A percentile compares a stretch with the other conserved stretches of the same genome.
phyloP scores from a whole-genome alignment of 2,113 vertebrate species.

The Ceyx melanurus region DNA sequence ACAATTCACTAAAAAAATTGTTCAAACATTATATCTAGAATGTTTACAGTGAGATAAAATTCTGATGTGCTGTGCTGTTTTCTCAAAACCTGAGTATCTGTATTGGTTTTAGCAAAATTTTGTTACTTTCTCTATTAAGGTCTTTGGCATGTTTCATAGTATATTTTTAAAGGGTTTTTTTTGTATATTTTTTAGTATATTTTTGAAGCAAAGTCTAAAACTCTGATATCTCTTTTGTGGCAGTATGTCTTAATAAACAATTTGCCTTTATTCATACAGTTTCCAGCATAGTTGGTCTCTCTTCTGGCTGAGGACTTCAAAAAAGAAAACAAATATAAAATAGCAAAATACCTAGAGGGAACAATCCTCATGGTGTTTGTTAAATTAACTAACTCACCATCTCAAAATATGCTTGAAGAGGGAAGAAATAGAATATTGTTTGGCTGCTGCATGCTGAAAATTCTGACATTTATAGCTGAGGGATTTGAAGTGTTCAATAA shows the following conservation, averaged over 20 bases:
- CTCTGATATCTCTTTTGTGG: neutral
- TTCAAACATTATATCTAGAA: neutral
- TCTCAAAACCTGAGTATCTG: neutral
- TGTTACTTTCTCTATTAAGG: neutral
- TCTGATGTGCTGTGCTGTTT: neutral
- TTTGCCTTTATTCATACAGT: neutral
- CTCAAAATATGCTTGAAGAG: neutral
- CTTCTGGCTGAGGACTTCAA: neutral
- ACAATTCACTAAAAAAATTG: neutral
- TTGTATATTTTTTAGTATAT: neutral
- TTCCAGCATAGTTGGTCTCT: neutral
- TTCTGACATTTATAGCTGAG: neutral
- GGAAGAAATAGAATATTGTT: neutral
- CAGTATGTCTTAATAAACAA: neutral
- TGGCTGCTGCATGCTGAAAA: neutral
- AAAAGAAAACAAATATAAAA: neutral
- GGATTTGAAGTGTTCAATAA: neutral
- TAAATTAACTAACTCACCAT: neutral
- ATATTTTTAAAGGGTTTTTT: neutral
- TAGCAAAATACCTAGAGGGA: neutral
- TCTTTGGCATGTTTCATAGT: neutral
- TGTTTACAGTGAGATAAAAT: neutral
- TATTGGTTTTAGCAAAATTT: neutral
- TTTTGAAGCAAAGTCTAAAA: neutral
- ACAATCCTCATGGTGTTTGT: neutral